A percentile compares a stretch with the other conserved stretches of the same genome.
Conservation (phyloP, 2,113 vertebrate genomes). For the Gymnocephalus cernua region DNA sequence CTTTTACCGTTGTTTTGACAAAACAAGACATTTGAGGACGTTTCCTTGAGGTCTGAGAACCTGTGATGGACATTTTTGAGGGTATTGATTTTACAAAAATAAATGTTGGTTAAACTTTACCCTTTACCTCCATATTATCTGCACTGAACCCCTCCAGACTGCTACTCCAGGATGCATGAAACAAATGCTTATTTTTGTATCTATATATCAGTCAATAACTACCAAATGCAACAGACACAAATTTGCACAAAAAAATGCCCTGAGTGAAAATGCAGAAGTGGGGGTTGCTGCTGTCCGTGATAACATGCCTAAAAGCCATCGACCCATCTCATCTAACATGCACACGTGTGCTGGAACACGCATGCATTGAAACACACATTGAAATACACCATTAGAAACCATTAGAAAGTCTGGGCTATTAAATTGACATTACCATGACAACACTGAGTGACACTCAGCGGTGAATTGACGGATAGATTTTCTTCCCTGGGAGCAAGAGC, state of each 20-base stretch:
- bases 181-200: constrained; percentile 28
- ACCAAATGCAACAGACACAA: constrained; percentile 43
- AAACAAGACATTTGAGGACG: too few relatives aligned
- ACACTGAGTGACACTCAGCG: constrained; percentile 47
- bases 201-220: constrained; percentile 35
- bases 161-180: constrained; percentile 6
- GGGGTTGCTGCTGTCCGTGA: not conserved
- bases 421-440: constrained; percentile 61
- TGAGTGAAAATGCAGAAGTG: not conserved
- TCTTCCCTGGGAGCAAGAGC: constrained; percentile 32
- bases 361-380: not conserved
- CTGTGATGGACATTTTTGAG: too few relatives aligned
- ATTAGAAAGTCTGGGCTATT: constrained; percentile 39
- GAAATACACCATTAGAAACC: constrained; percentile 10
- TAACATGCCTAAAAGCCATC: constrained; percentile 53
- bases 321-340: constrained; percentile 22
- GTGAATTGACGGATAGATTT: constrained; percentile 55
- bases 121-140: not conserved
- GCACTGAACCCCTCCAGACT: not conserved
- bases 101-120: not conserved
- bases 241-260: constrained; percentile 40
- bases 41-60: too few relatives aligned
- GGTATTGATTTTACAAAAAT: too few relatives aligned
- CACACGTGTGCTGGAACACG: constrained; percentile 15
- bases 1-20: too few relatives aligned